phyloP scores from a whole-genome alignment of 2,888 invertebrate species.

The Reticulitermes lucifugus region DNA sequence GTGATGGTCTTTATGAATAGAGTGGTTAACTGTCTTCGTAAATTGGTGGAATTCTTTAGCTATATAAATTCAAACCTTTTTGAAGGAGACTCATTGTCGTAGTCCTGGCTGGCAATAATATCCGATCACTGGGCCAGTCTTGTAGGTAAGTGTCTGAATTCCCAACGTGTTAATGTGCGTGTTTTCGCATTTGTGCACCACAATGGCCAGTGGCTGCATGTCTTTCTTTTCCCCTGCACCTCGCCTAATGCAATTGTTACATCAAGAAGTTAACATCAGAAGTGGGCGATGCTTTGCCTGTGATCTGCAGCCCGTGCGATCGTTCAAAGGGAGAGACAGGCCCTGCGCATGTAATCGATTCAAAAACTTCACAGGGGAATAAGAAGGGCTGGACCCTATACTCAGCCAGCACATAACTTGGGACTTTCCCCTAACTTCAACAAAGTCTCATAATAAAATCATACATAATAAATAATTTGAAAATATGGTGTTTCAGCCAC shows the following conservation, averaged over 20 bases:
- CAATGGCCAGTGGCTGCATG: no score
- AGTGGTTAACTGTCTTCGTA: no score
- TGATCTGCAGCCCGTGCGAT: background rate
- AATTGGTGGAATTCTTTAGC: no score
- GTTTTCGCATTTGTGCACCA: background rate
- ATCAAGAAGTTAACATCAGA: slow-evolving; percentile 23
- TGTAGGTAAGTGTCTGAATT: no score
- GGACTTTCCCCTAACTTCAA: background rate
- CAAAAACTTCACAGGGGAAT: background rate
- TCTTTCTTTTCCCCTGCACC: background rate
- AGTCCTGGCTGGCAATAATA: no score
- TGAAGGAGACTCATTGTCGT: no score
- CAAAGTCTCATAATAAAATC: no score
- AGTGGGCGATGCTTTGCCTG: background rate
- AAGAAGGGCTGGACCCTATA: background rate
- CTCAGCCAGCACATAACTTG: background rate
- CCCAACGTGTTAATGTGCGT: background rate
- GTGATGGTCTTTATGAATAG: no score
- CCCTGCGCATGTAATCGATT: slow-evolving; percentile 6
- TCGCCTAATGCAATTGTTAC: slow-evolving; percentile 13
- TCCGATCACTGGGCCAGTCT: no score
- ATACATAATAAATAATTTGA: no score
- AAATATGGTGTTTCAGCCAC: no score
- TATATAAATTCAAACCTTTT: no score
- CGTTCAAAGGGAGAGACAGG: background rate